A percentile compares a stretch with the other conserved stretches of the same genome.
phyloP scores from a whole-genome alignment of 2,797 vertebrate species.

The Macropus fuliginosus region DNA sequence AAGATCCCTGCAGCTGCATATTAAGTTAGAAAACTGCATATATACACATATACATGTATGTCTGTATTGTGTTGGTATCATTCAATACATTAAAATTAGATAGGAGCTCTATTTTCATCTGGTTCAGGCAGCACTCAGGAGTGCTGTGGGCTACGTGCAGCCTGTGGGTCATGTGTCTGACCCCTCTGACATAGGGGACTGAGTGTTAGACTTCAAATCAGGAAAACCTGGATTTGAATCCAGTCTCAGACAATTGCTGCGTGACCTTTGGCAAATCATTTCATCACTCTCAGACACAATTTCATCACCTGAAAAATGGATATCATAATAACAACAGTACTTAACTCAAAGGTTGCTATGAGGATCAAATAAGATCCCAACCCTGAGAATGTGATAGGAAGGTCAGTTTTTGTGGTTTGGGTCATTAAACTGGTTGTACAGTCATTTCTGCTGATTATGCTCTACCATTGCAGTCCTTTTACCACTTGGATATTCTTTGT shows the following conservation, averaged over 20 bases:
- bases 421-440: not conserved
- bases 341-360: not conserved
- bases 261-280: not conserved
- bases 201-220: not conserved
- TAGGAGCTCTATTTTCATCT: not conserved
- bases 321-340: not conserved
- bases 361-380: not conserved
- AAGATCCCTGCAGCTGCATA: not conserved
- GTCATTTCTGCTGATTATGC: not conserved
- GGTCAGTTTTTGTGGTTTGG: not conserved
- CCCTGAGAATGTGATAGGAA: not conserved
- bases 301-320: not conserved
- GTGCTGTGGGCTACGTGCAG: fast-evolving
- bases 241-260: not conserved
- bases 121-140: not conserved
- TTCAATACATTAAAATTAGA: not conserved
- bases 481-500: not conserved
- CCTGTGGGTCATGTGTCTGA: not conserved
- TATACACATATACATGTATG: not conserved
- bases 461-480: not conserved
- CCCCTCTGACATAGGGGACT: not conserved
- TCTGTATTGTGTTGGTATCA: not conserved
- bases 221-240: not conserved
- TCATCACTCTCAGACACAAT: not conserved
- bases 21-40: not conserved